phyloP scores from a whole-genome alignment of 2,113 vertebrate genomes.

The Leptobrachium ailaonicum region DNA sequence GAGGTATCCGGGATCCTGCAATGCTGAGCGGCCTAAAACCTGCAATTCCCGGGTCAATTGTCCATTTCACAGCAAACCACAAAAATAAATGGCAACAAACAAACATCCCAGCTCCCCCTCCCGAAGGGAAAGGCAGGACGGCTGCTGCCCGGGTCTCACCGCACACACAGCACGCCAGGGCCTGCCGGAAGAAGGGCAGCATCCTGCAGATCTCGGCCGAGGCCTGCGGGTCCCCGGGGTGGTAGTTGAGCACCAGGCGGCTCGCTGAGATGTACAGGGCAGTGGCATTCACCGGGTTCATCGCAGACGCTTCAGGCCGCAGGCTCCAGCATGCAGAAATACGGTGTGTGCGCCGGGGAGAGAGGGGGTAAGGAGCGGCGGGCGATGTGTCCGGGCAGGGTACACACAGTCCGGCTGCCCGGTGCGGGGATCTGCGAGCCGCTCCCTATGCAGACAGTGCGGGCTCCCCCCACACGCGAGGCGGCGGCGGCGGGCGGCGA shows the following conservation, averaged over 20 bases:
- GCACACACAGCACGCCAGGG: constrained; percentile 90
- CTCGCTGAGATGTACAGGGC: constrained; percentile 93
- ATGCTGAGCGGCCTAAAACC: no score
- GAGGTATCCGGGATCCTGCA: no score
- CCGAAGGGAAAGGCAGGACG: no score
- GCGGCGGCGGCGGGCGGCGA: constrained; percentile 50
- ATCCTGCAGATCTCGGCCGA: constrained; percentile 88
- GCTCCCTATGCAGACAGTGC: no score
- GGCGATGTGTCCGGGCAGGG: no score
- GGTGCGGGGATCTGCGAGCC: not conserved
- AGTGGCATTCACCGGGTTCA: constrained; percentile 95
- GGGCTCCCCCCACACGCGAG: no score
- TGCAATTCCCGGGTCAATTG: no score
- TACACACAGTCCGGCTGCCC: no score
- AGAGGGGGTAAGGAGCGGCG: no score
- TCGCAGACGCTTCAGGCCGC: constrained; percentile 76
- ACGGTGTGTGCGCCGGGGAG: constrained; percentile 26
- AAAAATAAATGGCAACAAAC: no score
- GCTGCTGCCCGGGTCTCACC: constrained; percentile 71
- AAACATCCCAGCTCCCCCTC: not conserved
- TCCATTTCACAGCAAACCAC: no score
- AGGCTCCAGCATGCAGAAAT: constrained; percentile 70
- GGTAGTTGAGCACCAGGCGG: constrained; percentile 94
- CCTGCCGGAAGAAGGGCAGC: constrained; percentile 90
- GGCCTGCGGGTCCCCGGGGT: constrained; percentile 84